These are phyloP conservation scores for Odocoileus virginianus DNA, from an alignment of 2,113 vertebrate genomes.

Conservation along the genomic window DNA sequence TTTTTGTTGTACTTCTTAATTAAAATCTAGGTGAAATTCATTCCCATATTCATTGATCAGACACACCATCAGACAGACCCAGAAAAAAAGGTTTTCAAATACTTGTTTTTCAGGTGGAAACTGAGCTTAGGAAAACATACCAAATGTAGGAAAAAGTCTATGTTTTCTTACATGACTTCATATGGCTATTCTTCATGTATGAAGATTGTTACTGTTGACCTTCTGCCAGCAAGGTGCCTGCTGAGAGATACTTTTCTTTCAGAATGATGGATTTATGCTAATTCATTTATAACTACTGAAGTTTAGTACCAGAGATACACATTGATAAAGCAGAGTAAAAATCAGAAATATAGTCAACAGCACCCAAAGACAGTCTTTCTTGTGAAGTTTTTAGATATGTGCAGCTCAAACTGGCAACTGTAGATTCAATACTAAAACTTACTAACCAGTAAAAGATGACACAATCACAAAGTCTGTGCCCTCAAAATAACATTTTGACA, in stretches of 20 bases:
- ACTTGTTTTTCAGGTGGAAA: neutral
- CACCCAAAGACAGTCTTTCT: neutral
- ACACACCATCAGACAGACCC: neutral
- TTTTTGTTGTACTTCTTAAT: neutral
- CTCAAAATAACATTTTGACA: neutral
- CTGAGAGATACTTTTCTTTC: neutral
- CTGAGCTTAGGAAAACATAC: neutral
- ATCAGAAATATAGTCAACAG: neutral
- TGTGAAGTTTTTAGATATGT: slow-evolving; percentile 31
- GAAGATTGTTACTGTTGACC: neutral
- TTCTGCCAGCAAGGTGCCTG: neutral
- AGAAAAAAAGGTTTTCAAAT: slow-evolving; percentile 8
- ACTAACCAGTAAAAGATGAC: neutral
- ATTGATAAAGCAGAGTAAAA: neutral
- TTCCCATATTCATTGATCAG: neutral
- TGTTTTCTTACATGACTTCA: neutral
- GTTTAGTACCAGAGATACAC: neutral
- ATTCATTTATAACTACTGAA: neutral
- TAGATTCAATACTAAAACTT: slow-evolving; percentile 17
- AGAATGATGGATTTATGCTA: neutral
- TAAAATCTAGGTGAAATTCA: slow-evolving; percentile 19
- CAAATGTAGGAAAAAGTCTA: neutral
- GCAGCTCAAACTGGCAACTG: neutral
- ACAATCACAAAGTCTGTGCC: neutral
- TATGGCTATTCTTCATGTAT: neutral